Evolutionary conservation across 2,113 vertebrate species (phyloP).

Genomic region (Bufo bufo): DNA sequence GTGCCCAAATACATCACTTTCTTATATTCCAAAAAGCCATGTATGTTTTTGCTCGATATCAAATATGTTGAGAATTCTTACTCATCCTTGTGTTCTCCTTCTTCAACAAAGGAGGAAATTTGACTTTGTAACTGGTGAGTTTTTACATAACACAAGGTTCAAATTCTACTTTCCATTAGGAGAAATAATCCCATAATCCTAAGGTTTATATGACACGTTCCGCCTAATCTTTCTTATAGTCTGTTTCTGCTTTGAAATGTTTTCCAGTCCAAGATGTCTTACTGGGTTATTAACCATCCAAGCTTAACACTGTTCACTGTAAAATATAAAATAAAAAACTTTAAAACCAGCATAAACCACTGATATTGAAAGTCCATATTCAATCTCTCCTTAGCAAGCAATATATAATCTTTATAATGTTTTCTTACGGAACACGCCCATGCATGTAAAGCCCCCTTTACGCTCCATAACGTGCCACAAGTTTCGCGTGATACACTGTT

Average conservation of each 20-base stretch:
- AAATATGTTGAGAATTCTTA: conserved; percentile 42
- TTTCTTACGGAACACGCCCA: conserved; percentile 51
- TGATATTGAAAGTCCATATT: conserved; percentile 40
- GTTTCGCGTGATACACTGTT: conserved; percentile 45
- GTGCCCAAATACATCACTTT: conserved; percentile 12
- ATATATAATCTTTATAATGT: conserved; percentile 55
- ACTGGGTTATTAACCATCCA: conserved; percentile 36
- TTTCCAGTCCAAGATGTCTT: conserved; percentile 41
- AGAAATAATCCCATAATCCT: conserved; percentile 48
- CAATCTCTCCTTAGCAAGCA: conserved; percentile 42
- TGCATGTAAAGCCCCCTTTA: conserved; percentile 42
- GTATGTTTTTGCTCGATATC: conserved; percentile 22
- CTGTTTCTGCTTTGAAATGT: conserved; percentile 45
- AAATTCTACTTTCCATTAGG: conserved; percentile 41
- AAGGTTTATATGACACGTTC: conserved; percentile 52
- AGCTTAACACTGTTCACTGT: conserved; percentile 43
- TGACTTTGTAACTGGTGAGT: conserved; percentile 8
- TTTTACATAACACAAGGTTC: conserved; percentile 20
- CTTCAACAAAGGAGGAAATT: background rate
- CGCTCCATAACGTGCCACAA: conserved; percentile 42
- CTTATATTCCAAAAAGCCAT: conserved; percentile 11
- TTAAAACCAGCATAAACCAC: conserved; percentile 40
- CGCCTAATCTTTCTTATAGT: conserved; percentile 48
- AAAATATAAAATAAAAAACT: conserved; percentile 45
- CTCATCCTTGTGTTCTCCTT: conserved; percentile 24